Evolutionary conservation across 2,113 vertebrate genomes (phyloP).

Genomic region (Microtus pennsylvanicus): DNA sequence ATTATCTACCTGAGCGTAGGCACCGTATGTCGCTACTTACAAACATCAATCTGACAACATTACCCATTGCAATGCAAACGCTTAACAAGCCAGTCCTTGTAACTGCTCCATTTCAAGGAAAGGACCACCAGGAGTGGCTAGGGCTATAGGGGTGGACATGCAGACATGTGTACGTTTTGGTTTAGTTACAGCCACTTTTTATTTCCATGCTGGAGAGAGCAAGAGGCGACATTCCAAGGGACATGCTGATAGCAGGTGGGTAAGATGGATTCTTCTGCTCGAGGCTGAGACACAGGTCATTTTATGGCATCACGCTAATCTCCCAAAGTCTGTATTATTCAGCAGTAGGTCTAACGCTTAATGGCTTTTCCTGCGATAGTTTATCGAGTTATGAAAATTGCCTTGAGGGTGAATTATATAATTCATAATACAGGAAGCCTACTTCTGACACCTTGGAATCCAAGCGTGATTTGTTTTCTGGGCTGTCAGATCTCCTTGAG

Average conservation of each 20-base stretch:
- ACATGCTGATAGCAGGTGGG: slow-evolving; percentile 92
- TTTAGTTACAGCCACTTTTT: slow-evolving; percentile 88
- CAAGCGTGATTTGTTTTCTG: not conserved
- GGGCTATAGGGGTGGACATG: slow-evolving; percentile 74
- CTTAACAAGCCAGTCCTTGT: not conserved
- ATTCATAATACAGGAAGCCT: slow-evolving; percentile 21
- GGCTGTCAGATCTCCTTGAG: not conserved
- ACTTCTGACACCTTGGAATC: not conserved
- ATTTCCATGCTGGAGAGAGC: slow-evolving; percentile 93
- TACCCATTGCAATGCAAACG: not conserved
- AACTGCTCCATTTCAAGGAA: not conserved
- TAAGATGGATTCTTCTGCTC: not conserved
- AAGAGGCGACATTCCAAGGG: slow-evolving; percentile 93
- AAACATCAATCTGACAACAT: slow-evolving; percentile 50
- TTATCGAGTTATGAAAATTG: not conserved
- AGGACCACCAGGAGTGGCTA: slow-evolving; percentile 50
- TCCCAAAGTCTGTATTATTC: rapidly evolving
- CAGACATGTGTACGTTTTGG: slow-evolving; percentile 79
- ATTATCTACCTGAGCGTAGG: slow-evolving; percentile 65
- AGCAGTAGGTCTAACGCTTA: not conserved
- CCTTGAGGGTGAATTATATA: not conserved
- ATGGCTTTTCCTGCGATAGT: not conserved
- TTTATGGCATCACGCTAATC: rapidly evolving
- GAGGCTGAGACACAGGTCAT: rapidly evolving
- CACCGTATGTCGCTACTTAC: slow-evolving; percentile 84